These are phyloP conservation scores for Drosophila pseudoananassae DNA, from an alignment of 1,140 invertebrate species.

Conservation along the genomic window DNA sequence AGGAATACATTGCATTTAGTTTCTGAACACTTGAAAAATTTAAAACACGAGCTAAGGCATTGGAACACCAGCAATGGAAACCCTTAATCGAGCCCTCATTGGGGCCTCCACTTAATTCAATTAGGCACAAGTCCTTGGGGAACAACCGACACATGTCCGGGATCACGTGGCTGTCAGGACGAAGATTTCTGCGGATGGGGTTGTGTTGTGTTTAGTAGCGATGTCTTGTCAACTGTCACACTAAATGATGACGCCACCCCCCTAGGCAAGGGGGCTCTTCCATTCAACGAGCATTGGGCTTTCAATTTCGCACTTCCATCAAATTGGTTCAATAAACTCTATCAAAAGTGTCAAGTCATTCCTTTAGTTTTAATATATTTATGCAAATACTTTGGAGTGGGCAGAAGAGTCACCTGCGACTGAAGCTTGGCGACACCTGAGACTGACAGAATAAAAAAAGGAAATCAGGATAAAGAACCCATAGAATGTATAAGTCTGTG, in stretches of 20 bases:
- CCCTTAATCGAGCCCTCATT: neutral
- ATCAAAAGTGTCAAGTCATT: neutral
- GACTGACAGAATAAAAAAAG: neutral
- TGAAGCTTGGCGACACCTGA: conserved; percentile 60
- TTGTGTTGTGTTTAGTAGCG: conserved; percentile 19
- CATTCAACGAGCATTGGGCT: conserved; percentile 7
- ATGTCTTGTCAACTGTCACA: conserved; percentile 67
- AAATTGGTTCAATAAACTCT: neutral
- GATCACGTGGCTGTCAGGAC: conserved; percentile 17
- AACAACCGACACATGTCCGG: conserved; percentile 20
- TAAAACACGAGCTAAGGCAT: neutral
- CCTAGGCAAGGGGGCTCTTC: neutral
- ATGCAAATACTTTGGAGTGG: too few species aligned
- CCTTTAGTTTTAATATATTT: neutral
- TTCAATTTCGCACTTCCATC: conserved; percentile 40
- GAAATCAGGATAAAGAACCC: too few species aligned
- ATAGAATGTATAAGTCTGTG: too few species aligned
- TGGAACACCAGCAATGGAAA: neutral
- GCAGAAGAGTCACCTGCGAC: conserved; percentile 49
- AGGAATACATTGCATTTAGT: conserved; percentile 22
- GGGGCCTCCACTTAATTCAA: conserved; percentile 24
- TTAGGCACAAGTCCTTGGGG: conserved; percentile 25
- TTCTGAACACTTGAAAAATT: conserved; percentile 5
- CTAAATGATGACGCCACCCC: conserved; percentile 35
- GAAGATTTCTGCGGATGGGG: conserved; percentile 7